Percentiles rank a stretch among this genome's conserved stretches.
phyloP scores from a whole-genome alignment of 2,797 vertebrate species.

The Cryptoprocta ferox region DNA sequence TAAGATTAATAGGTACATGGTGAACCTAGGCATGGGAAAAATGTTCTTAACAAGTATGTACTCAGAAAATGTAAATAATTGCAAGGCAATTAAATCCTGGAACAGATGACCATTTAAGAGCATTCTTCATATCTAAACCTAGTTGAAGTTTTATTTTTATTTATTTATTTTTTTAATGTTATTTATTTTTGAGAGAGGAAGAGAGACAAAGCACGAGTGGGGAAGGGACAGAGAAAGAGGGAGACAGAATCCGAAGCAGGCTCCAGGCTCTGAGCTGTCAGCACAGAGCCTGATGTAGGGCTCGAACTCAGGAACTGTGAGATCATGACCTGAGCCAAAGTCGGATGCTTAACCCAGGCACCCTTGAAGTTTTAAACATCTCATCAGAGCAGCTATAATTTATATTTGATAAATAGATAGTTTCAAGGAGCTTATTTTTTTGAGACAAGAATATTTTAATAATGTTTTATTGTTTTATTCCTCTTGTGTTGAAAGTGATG shows the following conservation, averaged over 20 bases:
- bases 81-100: conserved; percentile 74
- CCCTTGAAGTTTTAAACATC: conserved; percentile 4
- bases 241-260: too few relatives aligned
- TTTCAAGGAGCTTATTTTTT: conserved; percentile 30
- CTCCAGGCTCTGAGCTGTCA: too few relatives aligned
- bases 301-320: too few relatives aligned
- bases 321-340: too few relatives aligned
- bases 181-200: too few relatives aligned
- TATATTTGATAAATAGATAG: conserved; percentile 51
- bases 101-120: conserved; percentile 66
- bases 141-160: not conserved
- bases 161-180: too few relatives aligned
- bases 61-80: conserved; percentile 77
- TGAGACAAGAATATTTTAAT: conserved; percentile 29
- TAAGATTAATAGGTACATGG: conserved; percentile 74
- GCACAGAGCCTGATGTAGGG: too few relatives aligned
- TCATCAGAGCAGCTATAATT: not conserved
- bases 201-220: too few relatives aligned
- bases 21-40: conserved; percentile 66
- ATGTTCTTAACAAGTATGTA: conserved; percentile 67
- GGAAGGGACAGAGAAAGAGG: too few relatives aligned
- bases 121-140: not conserved
- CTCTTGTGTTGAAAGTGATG: not conserved
- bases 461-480: conserved; percentile 42
- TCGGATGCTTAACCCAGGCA: too few relatives aligned